A percentile compares a stretch with the other conserved stretches of the same genome.
These are phyloP conservation scores for Onychomys torridus DNA, from an alignment of 2,797 vertebrate species.

Conservation along the genomic window DNA sequence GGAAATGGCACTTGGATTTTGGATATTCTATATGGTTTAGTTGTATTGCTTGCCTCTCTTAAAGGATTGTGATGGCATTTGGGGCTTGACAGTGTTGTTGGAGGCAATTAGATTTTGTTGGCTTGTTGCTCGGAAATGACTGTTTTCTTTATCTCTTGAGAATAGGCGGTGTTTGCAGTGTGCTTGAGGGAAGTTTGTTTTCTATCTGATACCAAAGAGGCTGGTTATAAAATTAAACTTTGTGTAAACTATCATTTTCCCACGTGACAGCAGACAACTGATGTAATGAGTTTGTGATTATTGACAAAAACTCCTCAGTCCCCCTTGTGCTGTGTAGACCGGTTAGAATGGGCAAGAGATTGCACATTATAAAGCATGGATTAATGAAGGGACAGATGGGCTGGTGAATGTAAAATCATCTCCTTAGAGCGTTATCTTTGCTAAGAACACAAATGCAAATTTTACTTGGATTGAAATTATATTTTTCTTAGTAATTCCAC, in stretches of 20 bases:
- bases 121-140: neutral
- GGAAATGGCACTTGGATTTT: neutral
- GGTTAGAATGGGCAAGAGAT: neutral
- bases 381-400: neutral
- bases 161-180: rapidly evolving
- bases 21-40: neutral
- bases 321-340: neutral
- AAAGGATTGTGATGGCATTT: neutral
- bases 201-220: neutral
- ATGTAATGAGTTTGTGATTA: neutral
- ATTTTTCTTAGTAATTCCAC: neutral
- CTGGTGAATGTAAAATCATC: neutral
- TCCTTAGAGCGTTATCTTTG: neutral
- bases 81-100: rapidly evolving
- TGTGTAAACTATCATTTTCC: neutral
- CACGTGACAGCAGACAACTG: neutral
- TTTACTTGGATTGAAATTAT: neutral
- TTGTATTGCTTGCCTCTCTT: neutral
- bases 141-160: neutral
- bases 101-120: neutral
- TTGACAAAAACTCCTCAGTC: neutral
- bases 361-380: neutral
- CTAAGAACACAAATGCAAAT: neutral
- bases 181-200: neutral
- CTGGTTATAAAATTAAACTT: neutral